Conservation (phyloP, 2,888 invertebrate genomes). For the Hydriomena furcata region DNA sequence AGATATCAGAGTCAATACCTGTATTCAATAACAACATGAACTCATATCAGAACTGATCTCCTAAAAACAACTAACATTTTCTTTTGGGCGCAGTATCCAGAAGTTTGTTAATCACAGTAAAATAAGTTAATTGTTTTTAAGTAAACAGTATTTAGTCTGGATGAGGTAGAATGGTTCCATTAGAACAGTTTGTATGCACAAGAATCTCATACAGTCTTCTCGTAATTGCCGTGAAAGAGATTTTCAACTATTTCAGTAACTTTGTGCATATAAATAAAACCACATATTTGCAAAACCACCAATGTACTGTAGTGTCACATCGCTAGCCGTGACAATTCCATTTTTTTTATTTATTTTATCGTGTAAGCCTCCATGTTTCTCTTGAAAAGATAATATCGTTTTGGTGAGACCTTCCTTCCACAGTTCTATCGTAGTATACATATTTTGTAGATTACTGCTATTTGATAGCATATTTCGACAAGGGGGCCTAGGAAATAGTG, state of each 20-base stretch:
- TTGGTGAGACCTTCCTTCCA: constrained; percentile 29
- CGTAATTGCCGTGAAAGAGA: not conserved
- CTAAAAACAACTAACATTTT: constrained; percentile 8
- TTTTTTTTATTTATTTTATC: constrained; percentile 43
- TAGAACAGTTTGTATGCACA: constrained; percentile 43
- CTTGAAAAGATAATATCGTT: constrained; percentile 26
- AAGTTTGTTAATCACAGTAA: constrained; percentile 8
- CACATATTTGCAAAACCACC: constrained; percentile 7
- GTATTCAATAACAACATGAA: not conserved
- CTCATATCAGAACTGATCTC: constrained; percentile 14
- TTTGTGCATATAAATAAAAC: constrained; percentile 25
- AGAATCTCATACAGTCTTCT: constrained; percentile 43
- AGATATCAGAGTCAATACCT: constrained; percentile 1
- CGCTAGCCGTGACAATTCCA: constrained; percentile 32
- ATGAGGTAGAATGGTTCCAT: constrained; percentile 31
- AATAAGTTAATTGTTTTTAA: constrained; percentile 18
- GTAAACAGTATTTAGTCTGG: constrained; percentile 31
- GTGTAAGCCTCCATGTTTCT: constrained; percentile 37
- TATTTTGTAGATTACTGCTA: not conserved
- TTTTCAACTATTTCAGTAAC: constrained; percentile 10
- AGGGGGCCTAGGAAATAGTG: not conserved
- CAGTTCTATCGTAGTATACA: constrained; percentile 13
- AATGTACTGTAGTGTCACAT: constrained; percentile 23
- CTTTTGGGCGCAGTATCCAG: constrained; percentile 3
- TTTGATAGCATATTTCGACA: not conserved